A percentile compares a stretch with the other conserved stretches of the same genome.
These are phyloP conservation scores for Pontoporia blainvillei DNA, from an alignment of 2,113 vertebrate genomes.

Conservation along the genomic window DNA sequence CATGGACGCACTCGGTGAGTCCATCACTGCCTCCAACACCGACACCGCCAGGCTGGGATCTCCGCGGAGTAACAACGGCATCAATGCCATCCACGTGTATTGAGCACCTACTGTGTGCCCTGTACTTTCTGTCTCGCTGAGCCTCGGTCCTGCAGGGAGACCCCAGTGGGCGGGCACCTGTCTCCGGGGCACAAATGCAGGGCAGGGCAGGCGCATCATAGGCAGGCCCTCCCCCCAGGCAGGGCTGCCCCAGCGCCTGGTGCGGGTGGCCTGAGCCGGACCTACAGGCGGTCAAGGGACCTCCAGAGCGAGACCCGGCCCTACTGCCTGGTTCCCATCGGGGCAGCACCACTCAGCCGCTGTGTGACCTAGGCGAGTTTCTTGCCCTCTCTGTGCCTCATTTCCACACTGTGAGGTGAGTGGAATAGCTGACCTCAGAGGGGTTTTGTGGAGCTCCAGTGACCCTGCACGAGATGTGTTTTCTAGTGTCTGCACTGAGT, in stretches of 20 bases:
- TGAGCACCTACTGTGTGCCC: background rate
- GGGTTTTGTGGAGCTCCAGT: background rate
- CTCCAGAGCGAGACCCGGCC: background rate
- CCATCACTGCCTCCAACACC: fast-evolving
- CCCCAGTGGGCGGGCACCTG: too few species aligned
- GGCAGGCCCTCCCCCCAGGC: too few species aligned
- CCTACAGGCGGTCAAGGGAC: background rate
- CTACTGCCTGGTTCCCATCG: background rate
- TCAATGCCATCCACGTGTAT: fast-evolving
- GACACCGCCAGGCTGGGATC: background rate
- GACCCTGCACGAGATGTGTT: background rate
- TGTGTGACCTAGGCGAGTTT: background rate
- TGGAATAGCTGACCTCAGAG: background rate
- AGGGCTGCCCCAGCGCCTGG: background rate
- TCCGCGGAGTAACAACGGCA: fast-evolving
- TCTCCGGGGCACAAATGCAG: too few species aligned
- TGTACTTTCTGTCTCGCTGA: too few species aligned
- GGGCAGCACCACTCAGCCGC: background rate
- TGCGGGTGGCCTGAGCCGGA: background rate
- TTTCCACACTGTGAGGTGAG: too few species aligned
- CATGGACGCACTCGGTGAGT: background rate
- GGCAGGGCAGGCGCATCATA: background rate
- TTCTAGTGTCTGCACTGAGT: background rate
- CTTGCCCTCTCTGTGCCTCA: background rate
- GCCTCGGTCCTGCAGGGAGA: too few species aligned